phyloP scores from a whole-genome alignment of 2,113 vertebrate genomes.

The Strigops habroptila region DNA sequence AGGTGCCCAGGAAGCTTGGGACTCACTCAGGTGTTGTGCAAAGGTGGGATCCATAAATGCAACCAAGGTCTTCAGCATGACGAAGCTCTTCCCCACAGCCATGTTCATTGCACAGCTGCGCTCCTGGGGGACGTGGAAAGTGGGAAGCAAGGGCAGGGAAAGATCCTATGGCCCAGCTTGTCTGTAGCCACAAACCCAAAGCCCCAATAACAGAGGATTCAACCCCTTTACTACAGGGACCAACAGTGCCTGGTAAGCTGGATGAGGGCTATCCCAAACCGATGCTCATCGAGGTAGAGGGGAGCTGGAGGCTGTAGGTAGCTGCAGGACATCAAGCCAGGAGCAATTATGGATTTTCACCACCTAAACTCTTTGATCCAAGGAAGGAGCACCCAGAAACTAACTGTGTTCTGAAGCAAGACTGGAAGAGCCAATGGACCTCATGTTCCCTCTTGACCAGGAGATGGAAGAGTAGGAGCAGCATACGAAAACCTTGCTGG shows the following conservation, averaged over 20 bases:
- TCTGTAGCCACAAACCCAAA: not conserved
- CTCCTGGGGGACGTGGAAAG: not conserved
- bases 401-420: constrained; percentile 62
- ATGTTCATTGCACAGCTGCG: constrained; percentile 47
- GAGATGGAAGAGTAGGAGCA: constrained; percentile 59
- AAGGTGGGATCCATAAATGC: constrained; percentile 39
- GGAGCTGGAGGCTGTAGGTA: not conserved
- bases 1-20: not conserved
- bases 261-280: not conserved
- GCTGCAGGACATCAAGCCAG: too few species aligned
- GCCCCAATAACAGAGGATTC: not conserved
- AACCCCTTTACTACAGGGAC: not conserved
- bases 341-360: not conserved
- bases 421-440: constrained; percentile 47
- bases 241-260: not conserved
- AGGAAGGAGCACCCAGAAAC: not conserved
- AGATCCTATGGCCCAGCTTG: not conserved
- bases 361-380: not conserved
- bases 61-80: constrained; percentile 2
- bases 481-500: constrained; percentile 59
- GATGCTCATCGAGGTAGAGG: too few species aligned
- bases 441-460: constrained; percentile 35
- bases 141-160: not conserved
- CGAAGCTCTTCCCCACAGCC: constrained; percentile 24
- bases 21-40: constrained; percentile 42